Conservation (phyloP, 2,888 invertebrate species). For the Archips crataeganus region DNA sequence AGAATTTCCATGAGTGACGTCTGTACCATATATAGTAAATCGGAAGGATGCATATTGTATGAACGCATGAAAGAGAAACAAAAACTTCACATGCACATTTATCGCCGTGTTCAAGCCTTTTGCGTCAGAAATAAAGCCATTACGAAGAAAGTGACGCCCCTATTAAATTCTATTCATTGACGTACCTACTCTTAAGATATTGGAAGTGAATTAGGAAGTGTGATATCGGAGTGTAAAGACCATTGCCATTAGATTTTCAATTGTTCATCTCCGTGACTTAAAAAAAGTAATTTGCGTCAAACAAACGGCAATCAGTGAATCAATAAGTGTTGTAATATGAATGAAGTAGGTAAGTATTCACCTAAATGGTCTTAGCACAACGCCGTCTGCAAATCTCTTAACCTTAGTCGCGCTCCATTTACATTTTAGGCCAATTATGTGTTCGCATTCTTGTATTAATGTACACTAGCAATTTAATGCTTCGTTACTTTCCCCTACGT, state of each 20-base stretch:
- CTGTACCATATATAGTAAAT: neutral
- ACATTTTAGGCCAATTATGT: conserved; percentile 42
- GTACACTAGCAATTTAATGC: conserved; percentile 39
- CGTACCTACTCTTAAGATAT: no score
- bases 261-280: no score
- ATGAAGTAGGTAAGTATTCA: conserved; percentile 11
- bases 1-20: conserved; percentile 29
- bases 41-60: neutral
- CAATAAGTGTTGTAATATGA: conserved; percentile 11
- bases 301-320: neutral
- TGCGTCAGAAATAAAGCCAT: no score
- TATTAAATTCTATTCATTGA: no score
- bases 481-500: conserved; percentile 38
- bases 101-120: no score
- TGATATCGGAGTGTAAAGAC: no score
- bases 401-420: conserved; percentile 42
- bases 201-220: no score
- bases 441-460: conserved; percentile 42
- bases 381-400: conserved; percentile 37
- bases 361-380: conserved; percentile 6
- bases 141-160: neutral
- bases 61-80: neutral
- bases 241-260: no score
- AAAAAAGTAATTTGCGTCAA: neutral
- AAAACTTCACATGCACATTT: no score